Percentiles rank a stretch among this genome's conserved stretches.
Conservation (phyloP, 2,797 vertebrate species). For the Sebastes hopkinsi region DNA sequence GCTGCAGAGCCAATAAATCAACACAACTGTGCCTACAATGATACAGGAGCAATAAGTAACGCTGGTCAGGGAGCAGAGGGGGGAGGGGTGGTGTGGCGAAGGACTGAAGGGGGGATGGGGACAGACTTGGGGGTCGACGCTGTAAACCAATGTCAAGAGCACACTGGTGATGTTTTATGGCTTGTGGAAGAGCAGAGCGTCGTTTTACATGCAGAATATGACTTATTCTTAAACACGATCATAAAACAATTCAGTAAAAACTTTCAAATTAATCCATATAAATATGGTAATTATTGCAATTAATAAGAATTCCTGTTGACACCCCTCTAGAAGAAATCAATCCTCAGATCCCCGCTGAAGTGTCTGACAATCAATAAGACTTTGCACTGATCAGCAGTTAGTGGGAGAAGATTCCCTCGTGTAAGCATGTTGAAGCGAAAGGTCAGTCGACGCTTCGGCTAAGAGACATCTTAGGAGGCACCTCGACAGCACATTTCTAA, state of each 20-base stretch:
- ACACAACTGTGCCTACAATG: conserved; percentile 73
- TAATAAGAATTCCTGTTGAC: conserved; percentile 33
- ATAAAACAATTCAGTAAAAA: conserved; percentile 4
- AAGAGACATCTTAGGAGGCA: conserved; percentile 25
- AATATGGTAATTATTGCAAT: conserved; percentile 23
- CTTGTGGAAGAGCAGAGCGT: conserved; percentile 10
- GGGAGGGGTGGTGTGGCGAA: background rate
- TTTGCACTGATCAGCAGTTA: conserved; percentile 66
- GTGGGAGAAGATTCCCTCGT: conserved; percentile 45
- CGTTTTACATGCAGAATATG: conserved; percentile 6
- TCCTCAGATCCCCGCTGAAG: conserved; percentile 38
- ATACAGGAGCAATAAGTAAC: conserved; percentile 74
- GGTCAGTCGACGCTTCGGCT: conserved; percentile 60
- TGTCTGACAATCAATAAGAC: conserved; percentile 60
- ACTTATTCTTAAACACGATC: background rate
- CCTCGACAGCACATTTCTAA: conserved; percentile 24
- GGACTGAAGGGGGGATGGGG: background rate
- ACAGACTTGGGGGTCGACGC: conserved; percentile 9
- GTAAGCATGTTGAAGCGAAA: conserved; percentile 63
- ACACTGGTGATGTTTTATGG: conserved; percentile 37
- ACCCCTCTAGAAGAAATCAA: conserved; percentile 44
- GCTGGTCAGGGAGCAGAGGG: conserved; percentile 44
- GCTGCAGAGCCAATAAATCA: conserved; percentile 81
- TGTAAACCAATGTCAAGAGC: conserved; percentile 67
- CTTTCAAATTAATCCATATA: background rate